Conservation (phyloP, 2,888 invertebrate genomes). For the Chaetogeoica ovagalla region DNA sequence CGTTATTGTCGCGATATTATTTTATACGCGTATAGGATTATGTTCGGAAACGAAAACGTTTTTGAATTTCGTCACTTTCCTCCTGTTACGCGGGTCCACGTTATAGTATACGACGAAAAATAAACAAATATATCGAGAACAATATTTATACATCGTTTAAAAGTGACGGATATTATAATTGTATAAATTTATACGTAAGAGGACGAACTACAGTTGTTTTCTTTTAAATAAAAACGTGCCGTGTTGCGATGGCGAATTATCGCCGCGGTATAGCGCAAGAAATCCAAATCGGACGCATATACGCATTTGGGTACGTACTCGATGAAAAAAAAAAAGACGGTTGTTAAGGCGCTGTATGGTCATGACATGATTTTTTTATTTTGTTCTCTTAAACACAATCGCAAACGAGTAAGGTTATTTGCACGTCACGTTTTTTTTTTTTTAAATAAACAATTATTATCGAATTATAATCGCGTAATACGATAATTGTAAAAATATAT, state of each 20-base stretch:
- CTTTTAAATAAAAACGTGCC: conserved; percentile 9
- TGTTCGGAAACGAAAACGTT: too few species aligned
- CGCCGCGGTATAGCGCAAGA: not conserved
- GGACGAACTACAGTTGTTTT: too few species aligned
- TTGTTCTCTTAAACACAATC: conserved; percentile 27
- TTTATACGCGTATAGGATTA: too few species aligned
- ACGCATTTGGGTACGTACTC: not conserved
- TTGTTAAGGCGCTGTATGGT: conserved; percentile 26
- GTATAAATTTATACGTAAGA: too few species aligned
- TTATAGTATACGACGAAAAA: too few species aligned
- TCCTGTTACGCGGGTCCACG: too few species aligned
- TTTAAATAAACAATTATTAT: conserved; percentile 35
- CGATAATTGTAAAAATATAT: not conserved
- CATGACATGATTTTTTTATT: conserved; percentile 38
- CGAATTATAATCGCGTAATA: conserved; percentile 1
- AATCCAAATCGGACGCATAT: conserved; percentile 18
- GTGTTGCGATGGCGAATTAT: conserved; percentile 12
- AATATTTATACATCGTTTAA: too few species aligned
- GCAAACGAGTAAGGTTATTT: conserved; percentile 37
- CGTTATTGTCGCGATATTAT: not conserved
- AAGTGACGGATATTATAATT: too few species aligned
- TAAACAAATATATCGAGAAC: too few species aligned
- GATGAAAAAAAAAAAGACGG: conserved; percentile 29
- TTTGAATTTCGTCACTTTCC: too few species aligned
- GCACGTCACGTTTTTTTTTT: conserved; percentile 11